These are phyloP conservation scores for Gymnocheta viridis DNA, from an alignment of 2,888 invertebrate species.

Conservation along the genomic window DNA sequence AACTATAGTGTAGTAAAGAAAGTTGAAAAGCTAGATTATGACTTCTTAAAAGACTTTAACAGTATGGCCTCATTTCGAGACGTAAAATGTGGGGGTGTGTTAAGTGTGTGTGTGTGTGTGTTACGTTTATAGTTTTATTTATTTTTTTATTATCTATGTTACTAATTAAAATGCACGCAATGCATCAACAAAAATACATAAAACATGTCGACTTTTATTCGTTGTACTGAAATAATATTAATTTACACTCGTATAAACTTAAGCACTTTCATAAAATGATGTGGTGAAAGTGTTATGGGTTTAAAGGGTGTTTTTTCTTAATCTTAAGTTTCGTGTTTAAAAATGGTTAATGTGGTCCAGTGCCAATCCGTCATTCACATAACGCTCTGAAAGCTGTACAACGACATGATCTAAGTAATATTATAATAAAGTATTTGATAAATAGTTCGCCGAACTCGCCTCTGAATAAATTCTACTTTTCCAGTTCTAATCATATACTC, in stretches of 20 bases:
- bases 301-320: not conserved
- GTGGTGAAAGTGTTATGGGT: constrained; percentile 34
- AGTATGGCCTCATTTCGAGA: not conserved
- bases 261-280: constrained; percentile 10
- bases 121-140: constrained; percentile 3
- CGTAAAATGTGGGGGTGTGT: constrained; percentile 3
- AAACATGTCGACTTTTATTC: constrained; percentile 32
- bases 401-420: too few relatives aligned
- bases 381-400: too few relatives aligned
- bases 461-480: too few relatives aligned
- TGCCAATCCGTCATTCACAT: too few relatives aligned
- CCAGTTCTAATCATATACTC: too few relatives aligned
- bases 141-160: constrained; percentile 34
- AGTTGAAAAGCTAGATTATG: not conserved
- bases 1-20: not conserved
- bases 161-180: constrained; percentile 68
- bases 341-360: too few relatives aligned
- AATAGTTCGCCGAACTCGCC: too few relatives aligned
- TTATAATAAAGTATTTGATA: too few relatives aligned
- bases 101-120: not conserved
- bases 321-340: too few relatives aligned
- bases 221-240: constrained; percentile 11
- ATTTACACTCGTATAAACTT: not conserved
- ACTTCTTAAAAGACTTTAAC: not conserved
- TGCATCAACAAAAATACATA: constrained; percentile 60